Evolutionary conservation across 2,113 vertebrate species (phyloP).

Genomic region (Peromyscus leucopus): DNA sequence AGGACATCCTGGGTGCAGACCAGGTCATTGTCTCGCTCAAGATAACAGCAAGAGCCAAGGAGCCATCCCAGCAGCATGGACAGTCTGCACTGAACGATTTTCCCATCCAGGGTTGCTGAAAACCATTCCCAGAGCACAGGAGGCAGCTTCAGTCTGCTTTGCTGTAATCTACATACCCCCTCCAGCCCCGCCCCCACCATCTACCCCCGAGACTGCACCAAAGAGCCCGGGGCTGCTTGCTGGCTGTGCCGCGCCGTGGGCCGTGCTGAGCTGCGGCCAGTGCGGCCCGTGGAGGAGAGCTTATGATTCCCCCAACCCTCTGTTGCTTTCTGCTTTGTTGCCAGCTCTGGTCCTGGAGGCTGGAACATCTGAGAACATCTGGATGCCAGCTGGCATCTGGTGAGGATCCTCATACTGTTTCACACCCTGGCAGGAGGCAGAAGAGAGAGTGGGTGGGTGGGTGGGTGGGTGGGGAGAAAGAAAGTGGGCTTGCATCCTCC

Average conservation of each 20-base stretch:
- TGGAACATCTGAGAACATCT: neutral
- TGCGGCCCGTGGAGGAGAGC: neutral
- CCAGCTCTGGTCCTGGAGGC: neutral
- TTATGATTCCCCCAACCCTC: conserved; percentile 24
- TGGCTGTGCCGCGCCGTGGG: neutral
- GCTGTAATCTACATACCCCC: too few relatives aligned
- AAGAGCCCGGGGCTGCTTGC: neutral
- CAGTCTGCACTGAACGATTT: accelerated
- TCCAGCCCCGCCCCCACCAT: too few relatives aligned
- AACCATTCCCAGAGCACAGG: neutral
- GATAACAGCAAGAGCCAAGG: neutral
- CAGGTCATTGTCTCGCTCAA: neutral
- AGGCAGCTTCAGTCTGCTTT: neutral
- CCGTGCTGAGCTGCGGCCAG: neutral
- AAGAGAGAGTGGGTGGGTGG: neutral
- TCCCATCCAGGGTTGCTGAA: neutral
- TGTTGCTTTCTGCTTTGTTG: conserved; percentile 24
- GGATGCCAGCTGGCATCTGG: neutral
- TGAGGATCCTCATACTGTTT: neutral
- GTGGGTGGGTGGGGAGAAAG: neutral
- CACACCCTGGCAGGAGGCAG: neutral
- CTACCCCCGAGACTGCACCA: neutral
- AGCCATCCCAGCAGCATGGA: too few relatives aligned
- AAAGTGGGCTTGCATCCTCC: neutral
- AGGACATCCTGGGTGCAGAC: neutral